Conservation (phyloP, 2,113 vertebrate species). For the Crotalus horridus region DNA sequence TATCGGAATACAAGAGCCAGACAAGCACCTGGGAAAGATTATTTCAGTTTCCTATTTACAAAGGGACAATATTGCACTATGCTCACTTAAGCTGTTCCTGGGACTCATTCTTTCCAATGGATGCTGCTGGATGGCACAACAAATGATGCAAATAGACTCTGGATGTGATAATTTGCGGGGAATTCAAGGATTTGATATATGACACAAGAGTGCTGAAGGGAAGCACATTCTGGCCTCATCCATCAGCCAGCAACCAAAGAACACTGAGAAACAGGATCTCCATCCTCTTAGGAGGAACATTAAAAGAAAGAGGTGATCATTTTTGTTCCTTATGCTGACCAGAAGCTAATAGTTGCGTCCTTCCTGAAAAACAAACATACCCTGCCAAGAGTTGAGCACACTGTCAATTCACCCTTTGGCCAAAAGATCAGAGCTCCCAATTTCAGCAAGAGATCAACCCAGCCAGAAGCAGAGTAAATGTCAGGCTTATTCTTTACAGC, state of each 20-base stretch:
- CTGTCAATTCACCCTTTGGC: background rate
- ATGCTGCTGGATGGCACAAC: background rate
- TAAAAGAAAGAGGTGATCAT: background rate
- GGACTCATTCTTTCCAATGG: background rate
- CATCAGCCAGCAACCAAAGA: background rate
- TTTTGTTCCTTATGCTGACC: background rate
- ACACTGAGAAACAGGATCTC: background rate
- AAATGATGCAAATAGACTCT: background rate
- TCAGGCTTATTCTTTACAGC: background rate
- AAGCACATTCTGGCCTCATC: background rate
- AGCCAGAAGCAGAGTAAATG: background rate
- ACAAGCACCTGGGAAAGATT: constrained; percentile 4
- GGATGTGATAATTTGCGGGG: background rate
- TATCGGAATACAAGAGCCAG: background rate
- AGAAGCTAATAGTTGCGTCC: background rate
- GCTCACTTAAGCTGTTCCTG: background rate
- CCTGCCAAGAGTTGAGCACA: background rate
- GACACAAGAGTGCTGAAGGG: background rate
- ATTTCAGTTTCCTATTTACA: background rate
- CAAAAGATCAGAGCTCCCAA: background rate
- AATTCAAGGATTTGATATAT: background rate
- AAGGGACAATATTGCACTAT: background rate
- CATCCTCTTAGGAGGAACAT: background rate
- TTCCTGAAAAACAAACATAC: background rate
- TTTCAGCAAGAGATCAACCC: background rate